Evolutionary conservation across 2,888 invertebrate species (phyloP).

Genomic region (Melipona beecheii): DNA sequence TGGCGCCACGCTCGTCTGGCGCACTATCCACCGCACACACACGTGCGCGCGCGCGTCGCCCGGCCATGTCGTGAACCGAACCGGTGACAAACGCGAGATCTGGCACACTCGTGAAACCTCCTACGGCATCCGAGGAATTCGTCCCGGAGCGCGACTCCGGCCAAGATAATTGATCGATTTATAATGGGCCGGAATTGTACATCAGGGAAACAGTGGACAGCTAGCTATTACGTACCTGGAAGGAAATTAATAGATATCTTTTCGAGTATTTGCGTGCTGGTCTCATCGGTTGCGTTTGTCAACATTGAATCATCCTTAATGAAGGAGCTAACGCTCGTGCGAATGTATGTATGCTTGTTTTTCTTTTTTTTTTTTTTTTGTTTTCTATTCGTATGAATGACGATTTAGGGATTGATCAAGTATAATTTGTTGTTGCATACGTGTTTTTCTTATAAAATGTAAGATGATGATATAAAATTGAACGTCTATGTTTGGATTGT

Average conservation of each 20-base stretch:
- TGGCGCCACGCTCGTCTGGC: constrained; percentile 79
- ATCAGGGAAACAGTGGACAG: constrained; percentile 3
- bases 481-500: too few species aligned
- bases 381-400: too few species aligned
- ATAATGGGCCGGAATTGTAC: constrained; percentile 28
- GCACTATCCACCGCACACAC: constrained; percentile 43
- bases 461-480: too few species aligned
- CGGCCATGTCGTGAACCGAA: constrained; percentile 15
- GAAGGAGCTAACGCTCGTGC: neutral
- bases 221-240: neutral
- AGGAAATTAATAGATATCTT: constrained; percentile 3
- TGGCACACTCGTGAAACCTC: constrained; percentile 57
- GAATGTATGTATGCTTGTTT: too few species aligned
- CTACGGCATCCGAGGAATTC: constrained; percentile 58
- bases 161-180: constrained; percentile 53
- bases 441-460: too few species aligned
- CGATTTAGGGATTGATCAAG: too few species aligned
- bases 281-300: neutral
- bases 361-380: too few species aligned
- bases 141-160: constrained; percentile 37
- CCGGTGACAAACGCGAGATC: constrained; percentile 48
- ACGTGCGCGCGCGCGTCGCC: too few species aligned
- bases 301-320: neutral
- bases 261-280: neutral
- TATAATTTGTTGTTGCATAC: too few species aligned